These are phyloP conservation scores for Hydraecia micacea DNA, from an alignment of 2,888 invertebrate genomes.

Conservation along the genomic window DNA sequence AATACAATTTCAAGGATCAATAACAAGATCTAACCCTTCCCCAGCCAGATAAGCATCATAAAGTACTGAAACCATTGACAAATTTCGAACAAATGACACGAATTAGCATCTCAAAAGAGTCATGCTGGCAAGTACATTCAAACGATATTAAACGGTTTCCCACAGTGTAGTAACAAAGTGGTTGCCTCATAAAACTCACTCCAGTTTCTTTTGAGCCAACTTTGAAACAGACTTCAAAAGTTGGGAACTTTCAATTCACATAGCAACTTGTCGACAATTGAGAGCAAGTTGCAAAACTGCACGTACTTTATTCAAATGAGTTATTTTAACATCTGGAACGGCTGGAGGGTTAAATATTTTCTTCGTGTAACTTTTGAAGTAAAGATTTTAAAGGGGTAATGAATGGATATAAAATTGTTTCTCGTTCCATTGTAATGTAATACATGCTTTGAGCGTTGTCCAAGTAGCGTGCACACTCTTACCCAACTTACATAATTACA, in stretches of 20 bases:
- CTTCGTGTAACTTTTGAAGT: constrained; percentile 9
- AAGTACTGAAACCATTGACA: constrained; percentile 30
- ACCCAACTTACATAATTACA: constrained; percentile 77
- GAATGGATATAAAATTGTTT: constrained; percentile 1
- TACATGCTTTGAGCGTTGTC: constrained; percentile 24
- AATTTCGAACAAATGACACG: constrained; percentile 49
- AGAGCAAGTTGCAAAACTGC: constrained; percentile 39
- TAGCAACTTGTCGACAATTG: constrained; percentile 51
- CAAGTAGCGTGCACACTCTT: constrained; percentile 68
- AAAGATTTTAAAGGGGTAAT: neutral
- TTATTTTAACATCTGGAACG: constrained; percentile 46
- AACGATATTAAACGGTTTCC: constrained; percentile 55
- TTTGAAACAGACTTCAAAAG: constrained; percentile 48
- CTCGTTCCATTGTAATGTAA: constrained; percentile 11
- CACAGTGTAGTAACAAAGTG: constrained; percentile 49
- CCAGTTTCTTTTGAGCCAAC: constrained; percentile 47
- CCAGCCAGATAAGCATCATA: constrained; percentile 1
- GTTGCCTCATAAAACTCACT: constrained; percentile 51
- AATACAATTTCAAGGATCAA: constrained; percentile 18
- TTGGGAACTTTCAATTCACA: constrained; percentile 51
- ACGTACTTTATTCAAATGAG: constrained; percentile 55
- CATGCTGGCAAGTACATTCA: constrained; percentile 34
- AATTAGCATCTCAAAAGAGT: constrained; percentile 64
- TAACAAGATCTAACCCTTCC: constrained; percentile 27
- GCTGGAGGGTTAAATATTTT: constrained; percentile 39